Evolutionary conservation across 2,797 vertebrate genomes (phyloP).

Genomic region (Podargus strigoides): DNA sequence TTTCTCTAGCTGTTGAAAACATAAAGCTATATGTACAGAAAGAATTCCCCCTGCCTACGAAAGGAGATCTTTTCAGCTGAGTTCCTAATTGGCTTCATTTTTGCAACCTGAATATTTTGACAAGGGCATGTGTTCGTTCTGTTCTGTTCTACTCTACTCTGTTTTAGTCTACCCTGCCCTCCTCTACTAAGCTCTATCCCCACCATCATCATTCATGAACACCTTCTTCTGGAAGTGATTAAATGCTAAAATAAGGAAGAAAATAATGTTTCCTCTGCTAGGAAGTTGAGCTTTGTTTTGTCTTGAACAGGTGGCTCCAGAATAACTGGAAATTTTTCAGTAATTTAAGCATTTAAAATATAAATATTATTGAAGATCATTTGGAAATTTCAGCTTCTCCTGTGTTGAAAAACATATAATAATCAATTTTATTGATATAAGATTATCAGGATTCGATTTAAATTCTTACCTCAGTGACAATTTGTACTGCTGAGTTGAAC

Average conservation of each 20-base stretch:
- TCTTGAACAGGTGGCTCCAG: not conserved
- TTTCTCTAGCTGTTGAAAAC: not conserved
- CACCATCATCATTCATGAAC: not conserved
- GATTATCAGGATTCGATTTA: not conserved
- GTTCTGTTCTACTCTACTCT: not conserved
- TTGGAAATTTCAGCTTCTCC: not conserved
- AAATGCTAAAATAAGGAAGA: not conserved
- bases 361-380: not conserved
- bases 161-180: not conserved
- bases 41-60: not conserved
- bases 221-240: not conserved
- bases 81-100: not conserved
- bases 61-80: not conserved
- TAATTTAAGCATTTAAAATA: not conserved
- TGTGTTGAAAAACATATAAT: not conserved
- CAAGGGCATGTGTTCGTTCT: not conserved
- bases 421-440: not conserved
- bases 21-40: not conserved
- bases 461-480: not conserved
- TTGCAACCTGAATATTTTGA: slow-evolving; percentile 22
- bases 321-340: not conserved
- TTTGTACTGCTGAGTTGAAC: not conserved
- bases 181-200: not conserved
- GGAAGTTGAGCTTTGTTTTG: not conserved
- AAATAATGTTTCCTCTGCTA: not conserved